phyloP scores from a whole-genome alignment of 2,888 invertebrate species.

The Rhodophaea formosa region DNA sequence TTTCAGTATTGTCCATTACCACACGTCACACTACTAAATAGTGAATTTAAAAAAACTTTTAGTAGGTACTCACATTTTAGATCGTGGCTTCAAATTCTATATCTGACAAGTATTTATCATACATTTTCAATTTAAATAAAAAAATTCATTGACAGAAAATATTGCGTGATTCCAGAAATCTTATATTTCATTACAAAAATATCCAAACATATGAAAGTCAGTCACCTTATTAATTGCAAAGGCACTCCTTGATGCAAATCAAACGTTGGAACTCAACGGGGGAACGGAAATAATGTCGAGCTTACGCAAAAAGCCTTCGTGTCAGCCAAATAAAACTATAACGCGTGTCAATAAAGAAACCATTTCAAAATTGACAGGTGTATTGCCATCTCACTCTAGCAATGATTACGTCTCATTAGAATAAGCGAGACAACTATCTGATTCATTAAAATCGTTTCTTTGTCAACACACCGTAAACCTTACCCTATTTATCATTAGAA shows the following conservation, averaged over 20 bases:
- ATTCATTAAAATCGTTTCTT: background rate
- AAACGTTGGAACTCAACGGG: conserved; percentile 28
- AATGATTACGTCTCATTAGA: background rate
- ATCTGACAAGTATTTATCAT: background rate
- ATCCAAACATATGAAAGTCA: conserved; percentile 64
- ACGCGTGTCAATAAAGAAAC: conserved; percentile 18
- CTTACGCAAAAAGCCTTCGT: conserved; percentile 9
- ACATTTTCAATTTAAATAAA: conserved; percentile 31
- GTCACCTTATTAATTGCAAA: conserved; percentile 63
- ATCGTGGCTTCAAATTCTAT: background rate
- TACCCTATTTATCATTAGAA: conserved; percentile 26
- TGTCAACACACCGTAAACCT: conserved; percentile 6
- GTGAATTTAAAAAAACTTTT: too few species aligned
- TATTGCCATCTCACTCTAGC: background rate
- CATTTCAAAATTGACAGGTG: conserved; percentile 12
- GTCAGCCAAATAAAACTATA: conserved; percentile 12
- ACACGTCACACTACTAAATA: too few species aligned
- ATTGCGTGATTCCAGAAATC: conserved; percentile 47
- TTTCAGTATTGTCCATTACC: too few species aligned
- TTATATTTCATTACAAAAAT: conserved; percentile 58
- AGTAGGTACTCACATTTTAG: too few species aligned
- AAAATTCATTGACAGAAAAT: conserved; percentile 43
- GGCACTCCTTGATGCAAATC: conserved; percentile 68
- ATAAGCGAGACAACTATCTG: background rate
- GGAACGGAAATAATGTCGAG: conserved; percentile 8